Evolutionary conservation across 2,888 invertebrate genomes (phyloP).

Genomic region (Bugulina stolonifera): DNA sequence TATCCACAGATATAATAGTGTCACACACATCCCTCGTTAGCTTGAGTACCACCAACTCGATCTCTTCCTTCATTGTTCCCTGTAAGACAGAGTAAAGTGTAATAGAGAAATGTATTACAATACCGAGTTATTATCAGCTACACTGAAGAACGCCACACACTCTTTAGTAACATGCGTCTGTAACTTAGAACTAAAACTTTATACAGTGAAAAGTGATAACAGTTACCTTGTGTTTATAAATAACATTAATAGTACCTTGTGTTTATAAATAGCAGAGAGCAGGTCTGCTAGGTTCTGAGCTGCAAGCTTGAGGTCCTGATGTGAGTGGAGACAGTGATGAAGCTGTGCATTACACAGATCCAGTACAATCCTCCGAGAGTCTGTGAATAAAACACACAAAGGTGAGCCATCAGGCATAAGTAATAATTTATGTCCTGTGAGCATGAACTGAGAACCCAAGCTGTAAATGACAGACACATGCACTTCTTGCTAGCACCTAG

Average conservation of each 20-base stretch:
- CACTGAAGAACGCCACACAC: too few species aligned
- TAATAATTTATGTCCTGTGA: not conserved
- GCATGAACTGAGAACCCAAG: not conserved
- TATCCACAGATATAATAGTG: not conserved
- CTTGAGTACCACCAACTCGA: not conserved
- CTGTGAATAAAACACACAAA: slow-evolving; percentile 57
- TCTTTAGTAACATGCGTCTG: too few species aligned
- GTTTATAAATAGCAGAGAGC: slow-evolving; percentile 61
- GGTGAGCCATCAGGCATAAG: not conserved
- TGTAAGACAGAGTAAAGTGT: too few species aligned
- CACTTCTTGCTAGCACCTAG: too few species aligned
- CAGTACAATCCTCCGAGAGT: slow-evolving; percentile 75
- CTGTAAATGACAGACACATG: not conserved
- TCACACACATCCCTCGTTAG: not conserved
- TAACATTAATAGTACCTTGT: slow-evolving; percentile 32
- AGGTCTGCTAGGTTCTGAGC: slow-evolving; percentile 82
- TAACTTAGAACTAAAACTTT: too few species aligned
- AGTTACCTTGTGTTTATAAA: not conserved
- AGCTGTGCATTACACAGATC: slow-evolving; percentile 79
- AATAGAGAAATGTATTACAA: too few species aligned
- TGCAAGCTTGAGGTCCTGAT: slow-evolving; percentile 75
- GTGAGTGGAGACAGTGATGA: slow-evolving; percentile 71
- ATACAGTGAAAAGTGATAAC: too few species aligned
- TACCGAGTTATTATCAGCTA: too few species aligned
- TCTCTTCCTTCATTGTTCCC: not conserved